Percentiles rank a stretch among this genome's conserved stretches.
Conservation (phyloP, 2,888 invertebrate genomes). For the Watsonalla cultraria region DNA sequence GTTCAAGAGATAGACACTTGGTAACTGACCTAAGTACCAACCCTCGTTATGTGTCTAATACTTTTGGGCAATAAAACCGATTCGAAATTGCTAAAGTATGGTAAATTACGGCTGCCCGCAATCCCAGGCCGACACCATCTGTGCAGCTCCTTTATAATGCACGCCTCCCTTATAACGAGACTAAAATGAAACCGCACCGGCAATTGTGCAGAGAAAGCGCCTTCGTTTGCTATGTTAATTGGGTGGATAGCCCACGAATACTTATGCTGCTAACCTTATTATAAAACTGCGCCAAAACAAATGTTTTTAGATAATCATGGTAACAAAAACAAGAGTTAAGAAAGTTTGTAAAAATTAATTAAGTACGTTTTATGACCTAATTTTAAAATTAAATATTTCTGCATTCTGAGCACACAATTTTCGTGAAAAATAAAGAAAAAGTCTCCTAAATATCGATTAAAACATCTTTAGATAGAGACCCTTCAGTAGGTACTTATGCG, state of each 20-base stretch:
- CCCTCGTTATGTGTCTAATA: not conserved
- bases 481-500: no score
- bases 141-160: conserved; percentile 40
- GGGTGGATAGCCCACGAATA: conserved; percentile 50
- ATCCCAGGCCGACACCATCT: conserved; percentile 27
- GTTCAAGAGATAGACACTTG: not conserved
- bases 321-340: no score
- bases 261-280: conserved; percentile 38
- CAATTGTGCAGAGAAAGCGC: conserved; percentile 36
- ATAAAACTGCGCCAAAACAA: conserved; percentile 35
- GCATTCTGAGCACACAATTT: no score
- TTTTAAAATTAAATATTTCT: no score
- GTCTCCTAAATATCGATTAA: no score
- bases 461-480: no score
- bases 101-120: conserved; percentile 7
- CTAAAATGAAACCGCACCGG: conserved; percentile 41
- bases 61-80: not conserved
- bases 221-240: conserved; percentile 62
- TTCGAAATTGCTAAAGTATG: not conserved
- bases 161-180: conserved; percentile 37
- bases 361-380: no score
- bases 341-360: no score
- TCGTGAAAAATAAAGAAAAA: no score
- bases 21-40: not conserved
- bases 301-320: conserved; percentile 21